Conservation (phyloP, 2,888 invertebrate species). For the Scaptomyza caliginosa region DNA sequence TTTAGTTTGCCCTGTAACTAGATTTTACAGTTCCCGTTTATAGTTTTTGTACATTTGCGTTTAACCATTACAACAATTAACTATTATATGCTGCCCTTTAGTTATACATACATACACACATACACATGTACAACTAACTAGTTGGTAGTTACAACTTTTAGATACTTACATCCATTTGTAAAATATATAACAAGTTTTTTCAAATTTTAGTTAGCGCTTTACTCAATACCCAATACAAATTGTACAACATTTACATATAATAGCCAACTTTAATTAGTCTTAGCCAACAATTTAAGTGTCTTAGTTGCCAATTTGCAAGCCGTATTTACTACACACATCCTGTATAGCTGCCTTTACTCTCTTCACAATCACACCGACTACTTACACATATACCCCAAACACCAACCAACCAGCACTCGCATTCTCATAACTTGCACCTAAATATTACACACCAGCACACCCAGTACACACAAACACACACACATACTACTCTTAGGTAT, state of each 20-base stretch:
- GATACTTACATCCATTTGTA: conserved; percentile 49
- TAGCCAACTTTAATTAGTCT: conserved; percentile 54
- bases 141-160: conserved; percentile 61
- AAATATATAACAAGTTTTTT: conserved; percentile 60
- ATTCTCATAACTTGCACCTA: conserved; percentile 66
- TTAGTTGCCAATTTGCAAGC: conserved; percentile 72
- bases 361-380: conserved; percentile 22
- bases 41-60: conserved; percentile 50
- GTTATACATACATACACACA: conserved; percentile 25
- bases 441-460: conserved; percentile 12
- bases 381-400: conserved; percentile 21
- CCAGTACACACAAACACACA: conserved; percentile 16
- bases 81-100: conserved; percentile 68
- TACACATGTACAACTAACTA: conserved; percentile 42
- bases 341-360: conserved; percentile 49
- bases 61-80: conserved; percentile 32
- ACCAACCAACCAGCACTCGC: conserved; percentile 62
- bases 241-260: conserved; percentile 11
- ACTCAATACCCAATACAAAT: conserved; percentile 41
- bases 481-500: conserved; percentile 17
- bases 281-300: conserved; percentile 63
- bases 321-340: conserved; percentile 47
- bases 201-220: conserved; percentile 62
- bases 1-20: conserved; percentile 59
- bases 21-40: conserved; percentile 25